Conservation (phyloP, 1,140 invertebrate genomes). For the Harlomillsia oculata region DNA sequence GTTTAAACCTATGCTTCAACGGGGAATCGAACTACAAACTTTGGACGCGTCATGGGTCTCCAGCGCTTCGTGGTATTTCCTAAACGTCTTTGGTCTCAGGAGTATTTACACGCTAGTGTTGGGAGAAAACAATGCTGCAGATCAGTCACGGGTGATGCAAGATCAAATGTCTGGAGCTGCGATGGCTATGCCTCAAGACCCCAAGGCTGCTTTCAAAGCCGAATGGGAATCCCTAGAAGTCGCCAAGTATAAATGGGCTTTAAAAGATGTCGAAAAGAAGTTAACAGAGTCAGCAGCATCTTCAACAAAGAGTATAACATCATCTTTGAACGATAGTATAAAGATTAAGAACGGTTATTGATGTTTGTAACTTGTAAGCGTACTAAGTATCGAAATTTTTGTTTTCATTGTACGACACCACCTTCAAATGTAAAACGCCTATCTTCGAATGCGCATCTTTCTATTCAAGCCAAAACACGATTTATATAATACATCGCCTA, state of each 20-base stretch:
- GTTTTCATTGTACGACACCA: no score
- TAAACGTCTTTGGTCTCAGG: conserved; percentile 96
- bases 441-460: no score
- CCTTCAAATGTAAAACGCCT: no score
- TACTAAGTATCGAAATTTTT: no score
- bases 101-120: conserved; percentile 96
- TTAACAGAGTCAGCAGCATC: no score
- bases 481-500: no score
- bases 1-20: conserved; percentile 98
- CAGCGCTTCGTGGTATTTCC: conserved; percentile 98
- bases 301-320: no score
- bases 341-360: no score
- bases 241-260: conserved; percentile 79
- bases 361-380: no score
- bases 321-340: no score
- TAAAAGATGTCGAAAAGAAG: conserved; percentile 65
- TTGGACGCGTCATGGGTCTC: conserved; percentile 99
- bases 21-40: conserved; percentile 88
- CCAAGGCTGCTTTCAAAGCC: conserved; percentile 96
- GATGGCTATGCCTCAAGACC: conserved; percentile 93
- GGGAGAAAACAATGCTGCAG: conserved; percentile 97
- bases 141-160: conserved; percentile 91
- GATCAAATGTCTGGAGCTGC: conserved; percentile 94
- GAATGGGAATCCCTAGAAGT: conserved; percentile 99
- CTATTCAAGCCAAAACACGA: no score